Conservation (phyloP, 2,113 vertebrate species). For the Baryphthengus martii region DNA sequence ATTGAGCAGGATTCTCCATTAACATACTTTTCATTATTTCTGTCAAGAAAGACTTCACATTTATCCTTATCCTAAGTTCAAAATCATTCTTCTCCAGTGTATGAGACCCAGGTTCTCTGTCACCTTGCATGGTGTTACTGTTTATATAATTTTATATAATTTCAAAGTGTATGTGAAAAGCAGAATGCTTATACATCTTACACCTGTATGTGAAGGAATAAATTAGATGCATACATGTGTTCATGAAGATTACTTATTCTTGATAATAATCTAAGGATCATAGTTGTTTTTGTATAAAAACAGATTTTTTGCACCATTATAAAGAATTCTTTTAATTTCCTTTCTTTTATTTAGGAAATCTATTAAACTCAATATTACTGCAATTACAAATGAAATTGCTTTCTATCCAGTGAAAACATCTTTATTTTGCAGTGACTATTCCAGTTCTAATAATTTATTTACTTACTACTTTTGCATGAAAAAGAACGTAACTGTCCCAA, state of each 20-base stretch:
- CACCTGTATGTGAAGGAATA: not conserved
- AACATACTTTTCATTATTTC: not conserved
- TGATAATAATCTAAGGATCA: not conserved
- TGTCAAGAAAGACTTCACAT: not conserved
- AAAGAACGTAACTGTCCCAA: not conserved
- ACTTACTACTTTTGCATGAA: not conserved
- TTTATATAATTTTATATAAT: not conserved
- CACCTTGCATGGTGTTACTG: not conserved
- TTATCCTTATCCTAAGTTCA: not conserved
- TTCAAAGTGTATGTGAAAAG: not conserved
- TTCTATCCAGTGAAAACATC: not conserved
- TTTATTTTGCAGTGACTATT: not conserved
- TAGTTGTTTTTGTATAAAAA: not conserved
- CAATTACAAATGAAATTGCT: not conserved
- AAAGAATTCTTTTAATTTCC: not conserved
- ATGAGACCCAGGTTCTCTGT: not conserved
- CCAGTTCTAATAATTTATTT: not conserved
- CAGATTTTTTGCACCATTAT: not conserved
- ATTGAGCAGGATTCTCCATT: not conserved
- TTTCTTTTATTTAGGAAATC: not conserved
- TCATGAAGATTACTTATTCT: not conserved
- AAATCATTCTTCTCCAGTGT: not conserved
- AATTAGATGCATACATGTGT: not conserved
- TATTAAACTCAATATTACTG: not conserved
- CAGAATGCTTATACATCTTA: not conserved